These are phyloP conservation scores for Stylophora pistillata DNA, from an alignment of 64 coral and sea anemone genomes.

Conservation along the genomic window DNA sequence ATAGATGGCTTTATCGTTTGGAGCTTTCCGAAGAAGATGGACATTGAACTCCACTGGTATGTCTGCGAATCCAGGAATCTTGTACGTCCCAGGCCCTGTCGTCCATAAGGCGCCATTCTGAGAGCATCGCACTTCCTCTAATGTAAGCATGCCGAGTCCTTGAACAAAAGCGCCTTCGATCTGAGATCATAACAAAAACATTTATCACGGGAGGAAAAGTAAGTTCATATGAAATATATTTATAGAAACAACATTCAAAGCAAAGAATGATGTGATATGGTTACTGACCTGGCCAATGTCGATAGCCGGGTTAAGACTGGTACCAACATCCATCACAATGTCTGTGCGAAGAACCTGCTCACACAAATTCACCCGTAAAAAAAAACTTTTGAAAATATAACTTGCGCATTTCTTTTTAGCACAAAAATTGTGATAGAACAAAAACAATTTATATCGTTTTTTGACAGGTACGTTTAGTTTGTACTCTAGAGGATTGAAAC, in stretches of 20 bases:
- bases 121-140: conserved; percentile 49
- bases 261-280: not conserved
- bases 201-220: not conserved
- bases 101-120: conserved; percentile 23
- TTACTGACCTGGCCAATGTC: conserved; percentile 42
- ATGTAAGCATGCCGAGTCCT: conserved; percentile 38
- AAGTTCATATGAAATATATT: not conserved
- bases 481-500: too few species aligned
- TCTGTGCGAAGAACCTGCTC: conserved; percentile 33
- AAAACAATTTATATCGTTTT: too few species aligned
- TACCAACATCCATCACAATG: conserved; percentile 49
- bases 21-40: conserved; percentile 23
- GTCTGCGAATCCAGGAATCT: conserved; percentile 57
- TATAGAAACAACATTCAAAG: not conserved
- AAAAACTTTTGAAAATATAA: too few species aligned
- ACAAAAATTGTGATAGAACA: too few species aligned
- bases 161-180: conserved; percentile 54
- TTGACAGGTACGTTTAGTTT: too few species aligned
- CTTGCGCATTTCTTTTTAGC: too few species aligned
- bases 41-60: conserved; percentile 61
- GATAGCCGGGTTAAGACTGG: conserved; percentile 37
- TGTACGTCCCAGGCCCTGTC: conserved; percentile 56
- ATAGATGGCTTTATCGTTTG: conserved; percentile 48
- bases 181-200: conserved; percentile 2
- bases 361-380: not conserved